Base-by-base conservation (phyloP, 2,888 invertebrate genomes). In the Sinelater perroti region DNA sequence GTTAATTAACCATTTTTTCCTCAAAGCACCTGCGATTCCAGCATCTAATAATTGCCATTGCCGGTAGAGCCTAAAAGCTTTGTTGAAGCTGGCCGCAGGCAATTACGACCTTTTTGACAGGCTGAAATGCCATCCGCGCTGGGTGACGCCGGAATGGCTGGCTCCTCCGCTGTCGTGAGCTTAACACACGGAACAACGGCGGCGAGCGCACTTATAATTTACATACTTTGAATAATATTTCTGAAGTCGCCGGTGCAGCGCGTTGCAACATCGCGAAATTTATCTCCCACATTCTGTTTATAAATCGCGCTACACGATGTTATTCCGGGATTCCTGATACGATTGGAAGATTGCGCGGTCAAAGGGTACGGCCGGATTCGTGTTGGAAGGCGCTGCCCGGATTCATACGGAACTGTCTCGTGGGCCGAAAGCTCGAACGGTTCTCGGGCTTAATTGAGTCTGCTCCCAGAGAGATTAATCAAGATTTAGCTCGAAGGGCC, bases 211-310 rank as follows among this genome's bases (percentile, higher is more conserved):
- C 45, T 56, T 51, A 56, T 56, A 56, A 56, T 56, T 56, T 56
- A 57, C 57, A 57, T 57, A 52, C 57, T 57, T 52, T 31, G 52
- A 57, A 57, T 57, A 57, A 57, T 57, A 52, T 57, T 57, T 38
- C 57, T 57, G 53, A 52, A 57, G 46, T 56, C 56, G 44, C 56
- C 44, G 52, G 18, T 28, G 18, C 11, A 11, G 21, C 10, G 52
- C 53, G 52, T 35, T 52, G 44, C 52, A 52, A 57, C 36, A 33
- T 36, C 50, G 53, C 10, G 10, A 63, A 66, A 66, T 66, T 64
- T 63, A 64, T 62, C 63, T 63, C 63, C 58, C 62, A 63, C 66
- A 64, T 51, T 63, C 50, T 63, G 60, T 64, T 44, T 60, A 64
- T 66, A 66, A 66, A 66, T 66, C 66, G 64, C 49, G 40, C 36